phyloP scores from a whole-genome alignment of 2,113 vertebrate species.

The Epinephelus cyanopodus region DNA sequence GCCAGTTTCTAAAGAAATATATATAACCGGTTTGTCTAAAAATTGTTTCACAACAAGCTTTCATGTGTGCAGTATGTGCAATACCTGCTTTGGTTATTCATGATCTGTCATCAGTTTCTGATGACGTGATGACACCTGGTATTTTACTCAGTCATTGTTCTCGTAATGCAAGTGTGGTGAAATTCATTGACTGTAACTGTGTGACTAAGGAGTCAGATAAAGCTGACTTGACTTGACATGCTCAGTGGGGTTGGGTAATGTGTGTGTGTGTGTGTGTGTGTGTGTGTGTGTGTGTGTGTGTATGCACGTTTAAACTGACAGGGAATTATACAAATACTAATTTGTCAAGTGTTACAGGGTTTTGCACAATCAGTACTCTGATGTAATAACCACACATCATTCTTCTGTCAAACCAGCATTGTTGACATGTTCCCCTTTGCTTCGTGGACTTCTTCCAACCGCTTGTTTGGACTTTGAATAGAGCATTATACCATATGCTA shows the following conservation, averaged over 20 bases:
- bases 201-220: constrained; percentile 51
- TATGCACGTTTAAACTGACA: constrained; percentile 11
- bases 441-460: background rate
- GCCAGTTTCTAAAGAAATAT: background rate
- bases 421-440: background rate
- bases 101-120: constrained; percentile 9
- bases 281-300: background rate
- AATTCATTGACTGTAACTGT: constrained; percentile 43
- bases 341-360: background rate
- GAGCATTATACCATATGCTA: background rate
- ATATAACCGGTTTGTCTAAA: background rate
- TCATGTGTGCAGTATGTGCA: background rate
- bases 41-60: background rate
- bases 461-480: constrained; percentile 7
- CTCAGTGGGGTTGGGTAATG: constrained; percentile 50
- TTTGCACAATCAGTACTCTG: constrained; percentile 2
- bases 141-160: constrained; percentile 23
- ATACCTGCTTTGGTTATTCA: constrained; percentile 5
- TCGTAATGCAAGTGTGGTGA: constrained; percentile 52
- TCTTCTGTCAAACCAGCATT: background rate
- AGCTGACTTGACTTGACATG: constrained; percentile 69
- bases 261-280: constrained; percentile 14
- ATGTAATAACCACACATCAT: background rate
- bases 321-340: background rate
- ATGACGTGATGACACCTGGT: constrained; percentile 5